These are phyloP conservation scores for Blera fallax DNA, from an alignment of 2,888 invertebrate species.

Conservation along the genomic window DNA sequence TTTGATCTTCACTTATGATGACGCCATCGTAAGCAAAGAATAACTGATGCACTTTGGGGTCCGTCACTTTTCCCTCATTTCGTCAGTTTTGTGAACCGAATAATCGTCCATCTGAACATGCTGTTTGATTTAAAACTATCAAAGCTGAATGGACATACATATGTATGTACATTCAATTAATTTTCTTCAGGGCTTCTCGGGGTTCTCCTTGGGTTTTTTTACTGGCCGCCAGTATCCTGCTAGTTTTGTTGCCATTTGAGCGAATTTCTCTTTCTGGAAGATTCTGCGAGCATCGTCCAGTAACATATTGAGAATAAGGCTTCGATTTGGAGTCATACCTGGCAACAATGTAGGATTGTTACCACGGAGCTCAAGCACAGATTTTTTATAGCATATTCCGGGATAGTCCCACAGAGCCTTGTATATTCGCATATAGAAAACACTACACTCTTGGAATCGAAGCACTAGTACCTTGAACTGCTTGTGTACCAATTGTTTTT, in stretches of 20 bases:
- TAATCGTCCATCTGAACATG: no score
- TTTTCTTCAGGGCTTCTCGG: not conserved
- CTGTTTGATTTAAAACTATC: no score
- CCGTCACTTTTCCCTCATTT: no score
- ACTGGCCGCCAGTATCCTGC: slow-evolving; percentile 67
- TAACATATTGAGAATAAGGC: slow-evolving; percentile 90
- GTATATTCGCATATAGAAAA: slow-evolving; percentile 89
- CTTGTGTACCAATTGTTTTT: slow-evolving; percentile 95
- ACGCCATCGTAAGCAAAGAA: no score
- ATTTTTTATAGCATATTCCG: slow-evolving; percentile 83
- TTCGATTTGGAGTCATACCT: slow-evolving; percentile 85
- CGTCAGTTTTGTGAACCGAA: no score
- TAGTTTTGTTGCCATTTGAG: slow-evolving; percentile 76
- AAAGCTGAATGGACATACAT: no score
- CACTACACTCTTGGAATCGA: slow-evolving; percentile 87
- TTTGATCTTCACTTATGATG: no score
- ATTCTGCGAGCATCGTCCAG: slow-evolving; percentile 92
- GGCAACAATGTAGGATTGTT: slow-evolving; percentile 89
- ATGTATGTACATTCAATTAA: not conserved
- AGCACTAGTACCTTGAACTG: slow-evolving; percentile 96
- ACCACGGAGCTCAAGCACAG: slow-evolving; percentile 90
- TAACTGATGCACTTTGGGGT: no score
- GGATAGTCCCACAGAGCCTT: slow-evolving; percentile 87
- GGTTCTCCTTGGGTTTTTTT: not conserved
- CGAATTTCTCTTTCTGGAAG: slow-evolving; percentile 86